These are phyloP conservation scores for Podabrus alpinus DNA, from an alignment of 2,888 invertebrate species.

Conservation along the genomic window DNA sequence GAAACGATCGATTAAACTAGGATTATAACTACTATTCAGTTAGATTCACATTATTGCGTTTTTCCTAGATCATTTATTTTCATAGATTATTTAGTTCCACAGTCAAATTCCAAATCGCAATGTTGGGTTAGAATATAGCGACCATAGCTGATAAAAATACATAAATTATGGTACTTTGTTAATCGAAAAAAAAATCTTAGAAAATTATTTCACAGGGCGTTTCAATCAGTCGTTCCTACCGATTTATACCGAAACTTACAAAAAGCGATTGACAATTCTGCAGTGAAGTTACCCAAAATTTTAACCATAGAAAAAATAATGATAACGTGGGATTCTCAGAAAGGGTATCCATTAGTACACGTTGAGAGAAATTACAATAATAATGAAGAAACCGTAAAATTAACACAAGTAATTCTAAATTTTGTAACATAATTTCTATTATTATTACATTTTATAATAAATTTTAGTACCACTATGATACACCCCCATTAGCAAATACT, in stretches of 20 bases:
- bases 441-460: neutral
- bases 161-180: too few relatives aligned
- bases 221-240: neutral
- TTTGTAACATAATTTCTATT: neutral
- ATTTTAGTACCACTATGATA: too few relatives aligned
- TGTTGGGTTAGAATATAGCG: too few relatives aligned
- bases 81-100: too few relatives aligned
- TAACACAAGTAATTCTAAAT: neutral
- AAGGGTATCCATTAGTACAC: neutral
- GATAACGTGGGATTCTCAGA: neutral
- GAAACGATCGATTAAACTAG: too few relatives aligned
- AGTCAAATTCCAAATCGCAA: too few relatives aligned
- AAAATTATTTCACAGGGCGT: neutral
- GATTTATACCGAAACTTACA: neutral
- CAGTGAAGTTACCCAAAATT: neutral
- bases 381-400: neutral
- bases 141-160: too few relatives aligned
- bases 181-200: too few relatives aligned
- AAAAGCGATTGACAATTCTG: neutral
- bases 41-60: too few relatives aligned
- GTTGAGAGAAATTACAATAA: neutral
- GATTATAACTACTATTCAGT: too few relatives aligned
- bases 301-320: neutral
- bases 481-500: too few relatives aligned
- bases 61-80: too few relatives aligned